Evolutionary conservation across 1,140 invertebrate genomes (phyloP).

Genomic region (Antheraea mylitta): DNA sequence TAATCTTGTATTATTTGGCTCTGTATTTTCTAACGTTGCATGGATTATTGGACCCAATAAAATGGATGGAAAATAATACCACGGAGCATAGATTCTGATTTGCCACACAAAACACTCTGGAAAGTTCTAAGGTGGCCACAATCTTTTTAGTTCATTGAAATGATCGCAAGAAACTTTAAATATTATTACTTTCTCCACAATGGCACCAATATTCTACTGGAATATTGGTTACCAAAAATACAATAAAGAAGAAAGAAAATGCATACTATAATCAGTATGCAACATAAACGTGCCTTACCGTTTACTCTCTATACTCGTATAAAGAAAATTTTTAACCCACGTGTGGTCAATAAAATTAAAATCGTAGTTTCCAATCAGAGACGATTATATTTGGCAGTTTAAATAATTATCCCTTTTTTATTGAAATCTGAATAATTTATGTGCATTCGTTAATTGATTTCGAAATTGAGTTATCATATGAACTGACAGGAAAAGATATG

Average conservation of each 20-base stretch:
- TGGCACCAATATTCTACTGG: too few species aligned
- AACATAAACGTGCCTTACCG: not conserved
- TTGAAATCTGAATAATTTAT: slow-evolving; percentile 6
- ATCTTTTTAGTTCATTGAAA: too few species aligned
- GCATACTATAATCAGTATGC: not conserved
- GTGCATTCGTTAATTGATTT: slow-evolving; percentile 9
- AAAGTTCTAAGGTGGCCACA: too few species aligned
- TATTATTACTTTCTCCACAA: too few species aligned
- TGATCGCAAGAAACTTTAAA: too few species aligned
- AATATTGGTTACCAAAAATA: too few species aligned
- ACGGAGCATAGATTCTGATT: too few species aligned
- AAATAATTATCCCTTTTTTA: not conserved
- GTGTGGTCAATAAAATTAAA: not conserved
- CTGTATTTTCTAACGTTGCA: too few species aligned
- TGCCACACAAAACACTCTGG: too few species aligned
- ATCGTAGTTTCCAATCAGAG: not conserved
- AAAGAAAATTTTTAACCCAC: not conserved
- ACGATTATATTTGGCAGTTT: not conserved
- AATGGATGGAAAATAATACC: too few species aligned
- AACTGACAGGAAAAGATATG: not conserved
- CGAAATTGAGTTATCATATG: slow-evolving; percentile 5
- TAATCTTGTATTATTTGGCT: too few species aligned
- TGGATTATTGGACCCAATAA: too few species aligned
- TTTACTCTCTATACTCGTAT: not conserved
- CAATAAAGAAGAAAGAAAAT: not conserved